phyloP scores from a whole-genome alignment of 2,888 invertebrate genomes.

The Malacosoma neustria region DNA sequence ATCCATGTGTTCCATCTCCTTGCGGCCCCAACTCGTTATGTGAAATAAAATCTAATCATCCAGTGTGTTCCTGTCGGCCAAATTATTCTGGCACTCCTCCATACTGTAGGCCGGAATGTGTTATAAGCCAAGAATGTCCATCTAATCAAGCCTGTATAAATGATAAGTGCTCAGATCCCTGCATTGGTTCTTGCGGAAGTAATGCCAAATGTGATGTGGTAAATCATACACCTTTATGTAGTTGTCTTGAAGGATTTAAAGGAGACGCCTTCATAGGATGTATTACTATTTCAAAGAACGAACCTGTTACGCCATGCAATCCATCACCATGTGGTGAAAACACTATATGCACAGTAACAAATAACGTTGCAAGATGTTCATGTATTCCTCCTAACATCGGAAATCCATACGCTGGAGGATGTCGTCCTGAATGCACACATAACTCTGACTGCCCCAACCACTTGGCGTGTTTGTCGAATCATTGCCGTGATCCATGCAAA shows the following conservation, averaged over 20 bases:
- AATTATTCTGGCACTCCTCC: conserved; percentile 89
- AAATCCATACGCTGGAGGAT: conserved; percentile 89
- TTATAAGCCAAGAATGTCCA: conserved; percentile 87
- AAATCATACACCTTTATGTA: conserved; percentile 87
- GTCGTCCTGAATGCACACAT: conserved; percentile 88
- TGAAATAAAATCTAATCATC: conserved; percentile 83
- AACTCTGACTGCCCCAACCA: conserved; percentile 87
- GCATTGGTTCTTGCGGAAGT: conserved; percentile 82
- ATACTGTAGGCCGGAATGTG: conserved; percentile 88
- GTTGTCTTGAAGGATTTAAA: conserved; percentile 83
- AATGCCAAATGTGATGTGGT: conserved; percentile 87
- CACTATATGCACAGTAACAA: conserved; percentile 82
- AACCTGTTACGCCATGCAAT: conserved; percentile 78
- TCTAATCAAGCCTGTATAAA: conserved; percentile 85
- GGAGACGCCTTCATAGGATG: conserved; percentile 92
- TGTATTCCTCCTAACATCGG: conserved; percentile 93
- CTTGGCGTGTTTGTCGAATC: conserved; percentile 86
- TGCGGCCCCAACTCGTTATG: conserved; percentile 90
- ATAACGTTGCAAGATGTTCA: conserved; percentile 82
- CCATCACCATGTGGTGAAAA: conserved; percentile 91
- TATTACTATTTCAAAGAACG: conserved; percentile 64
- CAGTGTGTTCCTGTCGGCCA: conserved; percentile 86
- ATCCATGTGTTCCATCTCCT: conserved; percentile 80
- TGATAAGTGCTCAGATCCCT: conserved; percentile 89
- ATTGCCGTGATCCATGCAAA: conserved; percentile 90